Percentiles rank a stretch among this genome's conserved stretches.
Conservation (phyloP, 2,797 vertebrate species). For the Alectoris magna region DNA sequence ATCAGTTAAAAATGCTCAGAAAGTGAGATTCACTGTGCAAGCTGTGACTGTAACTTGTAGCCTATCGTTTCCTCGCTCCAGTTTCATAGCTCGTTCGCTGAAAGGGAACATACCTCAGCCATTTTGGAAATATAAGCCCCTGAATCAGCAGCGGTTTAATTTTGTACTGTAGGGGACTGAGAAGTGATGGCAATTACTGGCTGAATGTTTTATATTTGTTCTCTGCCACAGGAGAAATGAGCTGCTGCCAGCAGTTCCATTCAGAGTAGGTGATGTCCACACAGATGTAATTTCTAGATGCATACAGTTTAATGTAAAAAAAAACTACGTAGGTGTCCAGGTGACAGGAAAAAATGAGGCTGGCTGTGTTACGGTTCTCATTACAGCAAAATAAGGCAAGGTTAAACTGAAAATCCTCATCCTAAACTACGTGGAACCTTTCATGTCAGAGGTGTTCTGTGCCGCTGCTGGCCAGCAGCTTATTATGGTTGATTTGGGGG, state of each 20-base stretch:
- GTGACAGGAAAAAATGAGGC: not conserved
- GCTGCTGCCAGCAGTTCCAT: not conserved
- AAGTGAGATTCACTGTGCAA: not conserved
- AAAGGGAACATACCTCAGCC: not conserved
- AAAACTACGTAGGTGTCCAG: not conserved
- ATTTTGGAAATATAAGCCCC: not conserved
- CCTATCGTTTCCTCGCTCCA: not conserved
- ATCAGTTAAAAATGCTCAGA: not conserved
- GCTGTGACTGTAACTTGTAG: not conserved
- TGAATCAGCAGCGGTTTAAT: constrained; percentile 13
- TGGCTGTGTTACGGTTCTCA: not conserved
- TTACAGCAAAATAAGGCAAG: not conserved
- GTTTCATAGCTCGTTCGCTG: not conserved
- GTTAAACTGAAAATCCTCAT: constrained; percentile 13
- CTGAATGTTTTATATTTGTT: not conserved
- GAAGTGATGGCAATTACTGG: not conserved
- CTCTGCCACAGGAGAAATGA: not conserved
- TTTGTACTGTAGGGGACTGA: not conserved
- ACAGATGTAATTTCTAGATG: not conserved
- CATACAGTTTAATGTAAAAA: not conserved
- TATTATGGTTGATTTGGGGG: not conserved
- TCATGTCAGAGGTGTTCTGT: not conserved
- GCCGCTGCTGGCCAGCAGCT: not conserved
- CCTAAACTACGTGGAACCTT: constrained; percentile 2
- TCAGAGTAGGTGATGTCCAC: not conserved